phyloP scores from a whole-genome alignment of 2,797 vertebrate species.

The Sarcoramphus papa region DNA sequence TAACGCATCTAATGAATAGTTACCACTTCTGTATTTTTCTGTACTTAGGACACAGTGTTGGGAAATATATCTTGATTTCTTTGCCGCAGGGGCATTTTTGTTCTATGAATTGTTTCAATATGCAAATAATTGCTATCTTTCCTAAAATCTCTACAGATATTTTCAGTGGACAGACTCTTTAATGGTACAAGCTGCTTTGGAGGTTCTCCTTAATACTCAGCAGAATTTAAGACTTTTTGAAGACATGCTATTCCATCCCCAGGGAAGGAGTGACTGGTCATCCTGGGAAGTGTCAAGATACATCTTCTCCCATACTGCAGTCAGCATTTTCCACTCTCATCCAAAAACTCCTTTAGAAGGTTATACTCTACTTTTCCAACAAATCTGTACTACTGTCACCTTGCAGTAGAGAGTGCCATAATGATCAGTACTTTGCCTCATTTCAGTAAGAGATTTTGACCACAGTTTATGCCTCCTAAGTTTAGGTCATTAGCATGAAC shows the following conservation, averaged over 20 bases:
- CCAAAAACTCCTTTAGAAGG: background rate
- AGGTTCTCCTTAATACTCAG: background rate
- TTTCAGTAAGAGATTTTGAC: background rate
- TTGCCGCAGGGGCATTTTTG: background rate
- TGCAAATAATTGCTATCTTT: background rate
- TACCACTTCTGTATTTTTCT: background rate
- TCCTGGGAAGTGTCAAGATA: background rate
- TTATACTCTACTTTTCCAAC: background rate
- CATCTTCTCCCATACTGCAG: background rate
- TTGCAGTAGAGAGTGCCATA: background rate
- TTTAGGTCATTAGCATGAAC: background rate
- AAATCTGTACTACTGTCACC: background rate
- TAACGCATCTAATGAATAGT: background rate
- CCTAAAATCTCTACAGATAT: background rate
- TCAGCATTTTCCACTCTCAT: background rate
- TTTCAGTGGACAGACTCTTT: background rate
- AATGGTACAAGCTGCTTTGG: background rate
- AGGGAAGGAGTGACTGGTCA: background rate
- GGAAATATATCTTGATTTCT: background rate
- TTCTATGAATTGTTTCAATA: background rate
- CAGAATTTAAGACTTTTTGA: background rate
- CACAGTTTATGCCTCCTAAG: background rate
- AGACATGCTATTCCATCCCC: background rate
- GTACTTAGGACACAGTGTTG: background rate
- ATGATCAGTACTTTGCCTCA: background rate